A percentile compares a stretch with the other conserved stretches of the same genome.
These are phyloP conservation scores for Platycheirus albimanus DNA, from an alignment of 2,888 invertebrate species.

Conservation along the genomic window DNA sequence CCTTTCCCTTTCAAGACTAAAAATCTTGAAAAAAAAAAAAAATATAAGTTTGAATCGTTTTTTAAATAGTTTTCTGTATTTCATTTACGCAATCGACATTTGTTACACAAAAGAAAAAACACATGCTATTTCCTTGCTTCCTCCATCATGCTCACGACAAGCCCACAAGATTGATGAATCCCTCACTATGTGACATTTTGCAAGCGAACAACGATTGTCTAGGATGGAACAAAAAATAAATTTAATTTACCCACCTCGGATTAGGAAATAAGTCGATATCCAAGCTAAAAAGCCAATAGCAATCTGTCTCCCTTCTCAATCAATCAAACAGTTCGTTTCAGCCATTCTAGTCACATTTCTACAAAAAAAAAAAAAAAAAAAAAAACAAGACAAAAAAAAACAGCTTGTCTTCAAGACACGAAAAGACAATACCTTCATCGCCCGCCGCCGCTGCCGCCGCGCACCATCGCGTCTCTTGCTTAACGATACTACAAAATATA, in stretches of 20 bases:
- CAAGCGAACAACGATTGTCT: neutral
- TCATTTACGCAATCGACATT: too few relatives aligned
- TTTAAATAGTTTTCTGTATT: too few relatives aligned
- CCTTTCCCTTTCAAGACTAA: too few relatives aligned
- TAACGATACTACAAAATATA: neutral
- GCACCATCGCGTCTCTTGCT: too few relatives aligned
- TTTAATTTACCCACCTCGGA: slow-evolving; percentile 6
- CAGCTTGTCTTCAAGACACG: slow-evolving; percentile 27
- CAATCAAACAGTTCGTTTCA: slow-evolving; percentile 32
- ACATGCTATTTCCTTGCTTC: too few relatives aligned
- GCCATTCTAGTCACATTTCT: neutral
- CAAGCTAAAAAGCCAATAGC: slow-evolving; percentile 18
- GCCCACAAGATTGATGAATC: slow-evolving; percentile 17
- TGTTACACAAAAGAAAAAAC: too few relatives aligned
- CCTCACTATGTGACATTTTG: slow-evolving; percentile 19
- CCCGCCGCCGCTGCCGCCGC: neutral
- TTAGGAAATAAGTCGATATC: neutral
- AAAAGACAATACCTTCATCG: slow-evolving; percentile 28
- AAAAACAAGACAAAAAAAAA: too few relatives aligned
- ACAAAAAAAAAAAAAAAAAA: too few relatives aligned
- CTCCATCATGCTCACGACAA: neutral
- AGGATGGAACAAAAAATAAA: neutral
- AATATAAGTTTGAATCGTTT: too few relatives aligned
- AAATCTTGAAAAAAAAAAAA: too few relatives aligned
- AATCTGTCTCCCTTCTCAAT: slow-evolving; percentile 32